Conservation (phyloP, 2,113 vertebrate species). For the Dendropsophus ebraccatus region DNA sequence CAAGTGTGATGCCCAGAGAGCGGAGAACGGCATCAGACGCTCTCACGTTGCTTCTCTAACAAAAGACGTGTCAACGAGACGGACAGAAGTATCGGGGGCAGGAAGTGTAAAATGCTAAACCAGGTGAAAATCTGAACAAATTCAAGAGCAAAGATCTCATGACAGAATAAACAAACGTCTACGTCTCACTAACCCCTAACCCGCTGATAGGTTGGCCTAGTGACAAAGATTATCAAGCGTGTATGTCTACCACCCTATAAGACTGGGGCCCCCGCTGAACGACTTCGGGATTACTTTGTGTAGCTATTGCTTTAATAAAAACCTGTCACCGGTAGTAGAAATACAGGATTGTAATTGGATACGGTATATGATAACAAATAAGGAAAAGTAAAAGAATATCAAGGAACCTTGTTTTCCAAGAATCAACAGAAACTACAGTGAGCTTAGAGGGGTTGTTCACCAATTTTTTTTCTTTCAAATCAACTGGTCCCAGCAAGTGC, state of each 20-base stretch:
- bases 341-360: not conserved
- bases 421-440: not conserved
- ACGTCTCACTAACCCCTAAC: constrained; percentile 32
- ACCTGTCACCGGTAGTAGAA: not conserved
- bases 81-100: constrained; percentile 61
- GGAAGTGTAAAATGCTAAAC: constrained; percentile 44
- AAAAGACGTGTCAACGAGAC: constrained; percentile 61
- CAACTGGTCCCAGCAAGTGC: too few relatives aligned
- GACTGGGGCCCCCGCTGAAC: not conserved
- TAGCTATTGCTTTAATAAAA: not conserved
- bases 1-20: constrained; percentile 57
- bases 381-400: constrained; percentile 1
- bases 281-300: not conserved
- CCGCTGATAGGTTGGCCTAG: not conserved
- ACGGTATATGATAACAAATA: not conserved
- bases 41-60: constrained; percentile 62
- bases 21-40: constrained; percentile 33
- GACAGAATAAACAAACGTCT: constrained; percentile 54
- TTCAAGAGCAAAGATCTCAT: constrained; percentile 60
- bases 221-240: not conserved
- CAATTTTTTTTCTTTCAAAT: too few relatives aligned
- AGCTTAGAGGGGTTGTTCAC: too few relatives aligned
- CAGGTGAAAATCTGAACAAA: constrained; percentile 55
- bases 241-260: not conserved
- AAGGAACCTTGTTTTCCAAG: not conserved